Percentiles rank a stretch among this genome's conserved stretches.
Evolutionary conservation across 2,888 invertebrate species (phyloP).

Genomic region (Oxytorus armatus): DNA sequence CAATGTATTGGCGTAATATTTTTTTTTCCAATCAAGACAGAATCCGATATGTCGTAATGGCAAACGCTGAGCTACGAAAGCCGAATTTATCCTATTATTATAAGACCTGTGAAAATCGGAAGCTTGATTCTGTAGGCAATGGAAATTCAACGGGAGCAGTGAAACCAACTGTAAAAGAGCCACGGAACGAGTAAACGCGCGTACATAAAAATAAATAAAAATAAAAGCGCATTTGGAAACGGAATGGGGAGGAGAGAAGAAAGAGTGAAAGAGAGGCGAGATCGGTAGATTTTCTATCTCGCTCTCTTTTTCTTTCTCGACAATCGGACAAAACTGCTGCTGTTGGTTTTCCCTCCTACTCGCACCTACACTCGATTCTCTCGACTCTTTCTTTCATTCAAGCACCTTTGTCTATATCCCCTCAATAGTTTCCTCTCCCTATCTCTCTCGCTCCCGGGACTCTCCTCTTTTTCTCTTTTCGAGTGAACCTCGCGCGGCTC

Average conservation of each 20-base stretch:
- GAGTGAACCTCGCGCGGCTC: constrained; percentile 26
- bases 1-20: too few relatives aligned
- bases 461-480: neutral
- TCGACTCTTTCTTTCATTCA: constrained; percentile 54
- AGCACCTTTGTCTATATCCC: constrained; percentile 57
- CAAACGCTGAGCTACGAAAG: neutral
- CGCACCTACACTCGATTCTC: constrained; percentile 8
- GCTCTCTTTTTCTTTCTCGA: constrained; percentile 35
- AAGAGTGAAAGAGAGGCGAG: constrained; percentile 24
- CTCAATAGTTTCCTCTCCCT: constrained; percentile 38
- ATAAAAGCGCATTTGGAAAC: constrained; percentile 25
- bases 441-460: constrained; percentile 36
- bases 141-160: constrained; percentile 1
- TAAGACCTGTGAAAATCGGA: constrained; percentile 13
- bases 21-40: neutral
- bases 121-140: neutral
- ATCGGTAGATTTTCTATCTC: constrained; percentile 30
- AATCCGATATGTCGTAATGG: constrained; percentile 1
- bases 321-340: constrained; percentile 34
- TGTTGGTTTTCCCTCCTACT: constrained; percentile 23
- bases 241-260: constrained; percentile 4
- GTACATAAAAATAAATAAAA: constrained; percentile 21
- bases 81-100: constrained; percentile 2
- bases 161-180: constrained; percentile 39
- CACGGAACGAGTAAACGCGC: constrained; percentile 27